Base-by-base conservation (phyloP, 2,797 vertebrate genomes). In the Poeciliopsis infans region DNA sequence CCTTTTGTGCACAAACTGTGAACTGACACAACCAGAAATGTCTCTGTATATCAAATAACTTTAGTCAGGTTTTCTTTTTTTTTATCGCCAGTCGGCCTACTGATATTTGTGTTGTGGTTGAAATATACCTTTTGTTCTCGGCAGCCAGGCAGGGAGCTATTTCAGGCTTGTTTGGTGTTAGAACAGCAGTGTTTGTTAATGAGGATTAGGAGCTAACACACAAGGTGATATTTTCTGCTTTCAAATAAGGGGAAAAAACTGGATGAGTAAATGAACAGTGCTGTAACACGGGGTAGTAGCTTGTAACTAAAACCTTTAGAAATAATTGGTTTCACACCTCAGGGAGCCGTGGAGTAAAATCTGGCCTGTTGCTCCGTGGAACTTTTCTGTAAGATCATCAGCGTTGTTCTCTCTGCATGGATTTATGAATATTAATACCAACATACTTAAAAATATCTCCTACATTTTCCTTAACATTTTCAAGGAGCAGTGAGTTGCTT, bases 51-150 rank as follows among this genome's bases (percentile, higher is more conserved):
- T 75, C 45, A 85, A 76, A 69, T 31, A 59, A 75, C 33, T 73
- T 72, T 75, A 70, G 84, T 77, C 47, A 18, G 74, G 57, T 47
- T 74, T 15, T 36, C 5, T 36, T 36, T 41, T 41, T 39, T 41
- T 25, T 79, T 31, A 36, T 43, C 64, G 85, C 53, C 85, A 36
- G 75, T 84, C 80, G 73, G 71, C 74, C 31, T 83, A 25, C 77
- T 72, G 66, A 73, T 79, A 79, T 51, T 82, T 88, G 78, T 83
- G 10, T 77, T 82, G 10, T 39, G 76, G 73, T 71, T 79, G 77
- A 79, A 90, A 86, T 76, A 78, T 53, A 79, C 25, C 15, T 43
- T 76, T 81, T 81, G 79, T 85, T 87, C 55, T 76, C 70, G 68
- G 74, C 79, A 79, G 74, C 20, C 20, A 41, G 25, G 12, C 64